These are phyloP conservation scores for Isurus oxyrinchus DNA, from an alignment of 2,113 vertebrate genomes.

Conservation along the genomic window DNA sequence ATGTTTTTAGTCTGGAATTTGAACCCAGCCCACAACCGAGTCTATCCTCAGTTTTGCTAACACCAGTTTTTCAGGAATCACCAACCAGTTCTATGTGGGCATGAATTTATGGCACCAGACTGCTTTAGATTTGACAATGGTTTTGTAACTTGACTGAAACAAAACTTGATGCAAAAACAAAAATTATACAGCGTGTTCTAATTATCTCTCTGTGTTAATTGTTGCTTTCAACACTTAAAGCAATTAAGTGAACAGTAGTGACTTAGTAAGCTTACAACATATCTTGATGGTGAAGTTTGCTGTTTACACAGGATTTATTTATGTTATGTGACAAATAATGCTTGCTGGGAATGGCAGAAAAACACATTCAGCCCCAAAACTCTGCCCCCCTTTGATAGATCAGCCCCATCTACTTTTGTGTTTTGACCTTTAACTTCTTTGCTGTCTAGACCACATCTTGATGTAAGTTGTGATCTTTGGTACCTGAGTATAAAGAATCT, in stretches of 20 bases:
- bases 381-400: not conserved
- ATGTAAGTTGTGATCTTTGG: not conserved
- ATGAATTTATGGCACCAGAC: not conserved
- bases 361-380: not conserved
- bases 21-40: not conserved
- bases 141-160: not conserved
- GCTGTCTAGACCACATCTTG: not conserved
- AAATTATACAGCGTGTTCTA: no score
- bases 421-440: not conserved
- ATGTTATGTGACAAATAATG: not conserved
- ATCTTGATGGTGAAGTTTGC: not conserved
- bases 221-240: not conserved
- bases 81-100: not conserved
- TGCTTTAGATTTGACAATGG: not conserved
- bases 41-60: no score
- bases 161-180: not conserved
- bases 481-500: not conserved
- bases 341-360: not conserved
- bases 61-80: not conserved
- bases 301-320: not conserved
- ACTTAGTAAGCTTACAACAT: not conserved
- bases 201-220: not conserved
- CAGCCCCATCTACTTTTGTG: not conserved
- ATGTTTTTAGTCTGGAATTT: not conserved
- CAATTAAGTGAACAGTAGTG: slow-evolving; percentile 15